These are phyloP conservation scores for Oenanthe oenanthe DNA, from an alignment of 2,113 vertebrate genomes.

Conservation along the genomic window DNA sequence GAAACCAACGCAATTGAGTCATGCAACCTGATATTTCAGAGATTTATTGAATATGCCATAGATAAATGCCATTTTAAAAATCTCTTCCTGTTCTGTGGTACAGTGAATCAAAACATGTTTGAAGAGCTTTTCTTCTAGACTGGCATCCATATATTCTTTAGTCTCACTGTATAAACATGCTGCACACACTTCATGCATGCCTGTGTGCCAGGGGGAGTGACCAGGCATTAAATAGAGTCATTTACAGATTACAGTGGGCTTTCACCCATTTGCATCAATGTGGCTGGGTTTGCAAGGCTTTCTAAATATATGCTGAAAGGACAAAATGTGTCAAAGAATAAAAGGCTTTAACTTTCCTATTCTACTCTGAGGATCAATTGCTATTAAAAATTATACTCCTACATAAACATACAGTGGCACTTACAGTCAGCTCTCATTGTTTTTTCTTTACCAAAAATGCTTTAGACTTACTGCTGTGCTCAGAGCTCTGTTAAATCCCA, in stretches of 20 bases:
- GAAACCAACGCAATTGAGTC: neutral
- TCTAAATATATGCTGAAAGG: neutral
- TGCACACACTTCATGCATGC: neutral
- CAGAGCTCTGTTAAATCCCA: slow-evolving; percentile 33
- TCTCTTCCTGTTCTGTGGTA: neutral
- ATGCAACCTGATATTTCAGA: neutral
- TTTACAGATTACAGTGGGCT: neutral
- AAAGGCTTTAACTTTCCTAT: neutral
- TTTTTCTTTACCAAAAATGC: slow-evolving; percentile 6
- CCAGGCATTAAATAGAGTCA: neutral
- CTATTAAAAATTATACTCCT: neutral
- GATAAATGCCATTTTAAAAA: neutral
- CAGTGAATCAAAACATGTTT: neutral
- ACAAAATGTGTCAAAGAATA: neutral
- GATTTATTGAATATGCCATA: neutral
- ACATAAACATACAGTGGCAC: neutral
- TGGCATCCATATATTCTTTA: neutral
- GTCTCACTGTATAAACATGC: neutral
- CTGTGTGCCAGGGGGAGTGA: neutral
- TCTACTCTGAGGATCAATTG: neutral
- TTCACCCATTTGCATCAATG: neutral
- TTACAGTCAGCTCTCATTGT: slow-evolving; percentile 20
- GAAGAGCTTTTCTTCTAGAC: neutral
- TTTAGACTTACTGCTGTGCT: neutral
- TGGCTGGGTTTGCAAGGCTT: neutral